Evolutionary conservation across 2,797 vertebrate genomes (phyloP).

Genomic region (Mormyrus proboscirostris): DNA sequence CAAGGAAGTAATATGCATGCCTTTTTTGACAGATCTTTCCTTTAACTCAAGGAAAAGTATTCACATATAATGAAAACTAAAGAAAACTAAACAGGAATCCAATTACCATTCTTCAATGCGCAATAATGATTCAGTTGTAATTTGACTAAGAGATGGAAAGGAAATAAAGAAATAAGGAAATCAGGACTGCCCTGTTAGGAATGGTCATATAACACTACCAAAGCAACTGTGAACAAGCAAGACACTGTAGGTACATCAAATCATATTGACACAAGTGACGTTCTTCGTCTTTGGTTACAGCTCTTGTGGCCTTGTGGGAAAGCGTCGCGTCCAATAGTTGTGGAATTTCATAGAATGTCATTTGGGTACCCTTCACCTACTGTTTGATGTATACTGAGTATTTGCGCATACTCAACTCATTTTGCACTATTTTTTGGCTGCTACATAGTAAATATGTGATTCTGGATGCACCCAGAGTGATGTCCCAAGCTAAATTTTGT

Average conservation of each 20-base stretch:
- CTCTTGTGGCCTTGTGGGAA: not conserved
- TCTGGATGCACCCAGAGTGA: too few relatives aligned
- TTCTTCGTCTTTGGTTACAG: not conserved
- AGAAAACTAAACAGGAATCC: not conserved
- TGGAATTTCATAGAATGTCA: not conserved
- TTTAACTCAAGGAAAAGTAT: not conserved
- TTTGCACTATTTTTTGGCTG: too few relatives aligned
- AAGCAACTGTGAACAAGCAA: not conserved
- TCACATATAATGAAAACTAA: not conserved
- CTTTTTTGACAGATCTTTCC: not conserved
- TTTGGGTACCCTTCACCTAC: not conserved
- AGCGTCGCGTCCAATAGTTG: not conserved
- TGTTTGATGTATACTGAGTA: too few relatives aligned
- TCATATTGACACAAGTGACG: not conserved
- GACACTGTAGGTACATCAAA: not conserved
- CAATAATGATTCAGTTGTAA: not conserved
- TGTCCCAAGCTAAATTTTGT: too few relatives aligned
- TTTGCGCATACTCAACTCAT: too few relatives aligned
- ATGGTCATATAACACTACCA: not conserved
- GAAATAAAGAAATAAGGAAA: not conserved
- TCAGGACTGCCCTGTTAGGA: not conserved
- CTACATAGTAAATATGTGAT: too few relatives aligned
- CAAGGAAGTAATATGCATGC: not conserved
- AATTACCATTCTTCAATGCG: not conserved
- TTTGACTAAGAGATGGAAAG: not conserved